These are phyloP conservation scores for Oegoconia quadripuncta DNA, from an alignment of 2,888 invertebrate genomes.

Conservation along the genomic window DNA sequence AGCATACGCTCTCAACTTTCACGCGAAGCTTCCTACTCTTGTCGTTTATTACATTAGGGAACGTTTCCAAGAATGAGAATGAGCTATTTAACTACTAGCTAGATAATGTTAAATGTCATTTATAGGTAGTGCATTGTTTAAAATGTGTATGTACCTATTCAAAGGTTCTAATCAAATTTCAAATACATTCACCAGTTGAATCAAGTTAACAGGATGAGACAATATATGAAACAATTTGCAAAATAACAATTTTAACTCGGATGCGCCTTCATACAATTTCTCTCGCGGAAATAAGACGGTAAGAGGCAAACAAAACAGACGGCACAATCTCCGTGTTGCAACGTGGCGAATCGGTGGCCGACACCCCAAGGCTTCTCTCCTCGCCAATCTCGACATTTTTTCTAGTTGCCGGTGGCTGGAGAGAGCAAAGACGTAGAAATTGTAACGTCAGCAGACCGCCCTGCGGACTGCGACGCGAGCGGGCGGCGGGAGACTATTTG, in stretches of 20 bases:
- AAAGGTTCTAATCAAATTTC: neutral
- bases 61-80: slow-evolving; percentile 75
- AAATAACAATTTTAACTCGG: slow-evolving; percentile 58
- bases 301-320: slow-evolving; percentile 72
- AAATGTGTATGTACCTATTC: neutral
- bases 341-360: slow-evolving; percentile 66
- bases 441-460: slow-evolving; percentile 65
- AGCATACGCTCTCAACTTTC: slow-evolving; percentile 79
- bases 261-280: slow-evolving; percentile 63
- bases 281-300: slow-evolving; percentile 67
- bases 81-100: slow-evolving; percentile 74
- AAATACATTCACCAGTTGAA: neutral
- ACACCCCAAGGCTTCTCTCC: slow-evolving; percentile 62
- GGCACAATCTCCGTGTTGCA: slow-evolving; percentile 72
- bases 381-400: slow-evolving; percentile 72
- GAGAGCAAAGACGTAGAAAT: slow-evolving; percentile 49
- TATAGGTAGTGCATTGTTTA: slow-evolving; percentile 32
- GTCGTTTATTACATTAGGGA: slow-evolving; percentile 75
- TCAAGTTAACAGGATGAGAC: neutral
- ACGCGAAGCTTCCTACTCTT: slow-evolving; percentile 74
- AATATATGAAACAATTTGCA: slow-evolving; percentile 35
- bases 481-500: slow-evolving; percentile 48
- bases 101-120: slow-evolving; percentile 61
- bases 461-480: slow-evolving; percentile 57
- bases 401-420: slow-evolving; percentile 46